Evolutionary conservation across 2,888 invertebrate genomes (phyloP), one percentile per base, ranked within the genome.

Genomic region (Eristalinus sepulchralis): DNA sequence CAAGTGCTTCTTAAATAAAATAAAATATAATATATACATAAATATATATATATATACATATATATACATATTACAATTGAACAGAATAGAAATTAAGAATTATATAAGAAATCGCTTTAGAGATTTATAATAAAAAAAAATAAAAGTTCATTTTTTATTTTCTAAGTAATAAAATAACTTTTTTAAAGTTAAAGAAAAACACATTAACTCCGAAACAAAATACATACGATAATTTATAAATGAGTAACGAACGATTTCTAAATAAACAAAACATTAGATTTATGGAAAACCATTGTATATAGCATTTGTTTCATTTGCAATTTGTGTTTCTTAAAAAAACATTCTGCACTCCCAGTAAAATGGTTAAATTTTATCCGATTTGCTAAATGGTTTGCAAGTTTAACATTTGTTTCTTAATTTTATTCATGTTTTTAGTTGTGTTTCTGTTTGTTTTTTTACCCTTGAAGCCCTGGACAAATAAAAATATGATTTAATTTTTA

Each of bases 1-100:
- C 92, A 92, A 92, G 92, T 92, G 92, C 92, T 92, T 92, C 92
- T 92, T 92, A 92, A 90, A 91, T 91, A 91, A 92, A 91, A 89
- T 90, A 90, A 90, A 90, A 88, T 89, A 90, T 88, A 90, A 90
- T 88, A 89, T 88, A 88, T 86, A 76, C 60, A 88, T 63, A 82
- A 80, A 87, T 57, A 76, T 71, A 70, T 80, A 79, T 57, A 76
- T 79, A 88, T 78, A 81, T 72, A 72, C 73, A 76, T 68, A 36
- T 75, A 63, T 79, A 78, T 78, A 77, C 85, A 87, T 83, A 88
- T 77, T 78, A 86, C 82, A 88, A 88, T 85, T 82, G 59, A 87
- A 83, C 85, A 83, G 68, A 76, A 66, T 81, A 83, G 82, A 79
- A 73, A 83, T 60, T 79, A 87, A 83, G 76, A 79, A 83, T 73